Evolutionary conservation across 2,113 vertebrate species (phyloP).

Genomic region (Hypomesus transpacificus): DNA sequence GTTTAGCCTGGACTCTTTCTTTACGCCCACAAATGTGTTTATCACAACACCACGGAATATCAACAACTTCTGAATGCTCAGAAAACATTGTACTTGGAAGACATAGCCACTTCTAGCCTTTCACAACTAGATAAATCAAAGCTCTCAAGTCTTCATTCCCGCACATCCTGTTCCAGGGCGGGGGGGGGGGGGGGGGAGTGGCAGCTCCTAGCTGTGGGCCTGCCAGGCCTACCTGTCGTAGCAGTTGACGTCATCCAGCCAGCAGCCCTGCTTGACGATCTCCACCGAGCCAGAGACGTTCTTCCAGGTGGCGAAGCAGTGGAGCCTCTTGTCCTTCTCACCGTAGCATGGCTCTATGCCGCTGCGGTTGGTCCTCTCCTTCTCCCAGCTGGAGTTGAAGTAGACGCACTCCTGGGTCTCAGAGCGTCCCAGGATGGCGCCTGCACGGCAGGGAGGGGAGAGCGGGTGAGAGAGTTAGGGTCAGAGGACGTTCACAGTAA

Average conservation of each 20-base stretch:
- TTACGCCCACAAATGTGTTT: no score
- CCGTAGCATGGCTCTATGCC: conserved; percentile 88
- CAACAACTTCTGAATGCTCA: no score
- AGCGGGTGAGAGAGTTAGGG: neutral
- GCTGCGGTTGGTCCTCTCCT: conserved; percentile 91
- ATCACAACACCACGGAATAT: no score
- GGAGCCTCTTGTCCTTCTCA: conserved; percentile 90
- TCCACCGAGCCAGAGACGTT: conserved; percentile 91
- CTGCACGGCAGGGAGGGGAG: conserved; percentile 52
- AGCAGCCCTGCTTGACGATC: conserved; percentile 96
- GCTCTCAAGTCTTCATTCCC: no score
- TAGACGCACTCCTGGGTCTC: conserved; percentile 93
- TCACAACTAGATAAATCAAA: no score
- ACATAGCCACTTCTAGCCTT: no score
- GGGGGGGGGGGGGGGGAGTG: neutral
- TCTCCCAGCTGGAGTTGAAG: conserved; percentile 97
- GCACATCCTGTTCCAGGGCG: neutral
- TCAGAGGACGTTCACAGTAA: no score
- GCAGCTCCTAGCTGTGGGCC: neutral
- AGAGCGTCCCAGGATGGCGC: conserved; percentile 94
- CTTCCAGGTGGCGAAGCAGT: conserved; percentile 98
- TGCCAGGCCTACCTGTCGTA: conserved; percentile 83
- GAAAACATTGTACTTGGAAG: no score
- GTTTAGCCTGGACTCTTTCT: no score
- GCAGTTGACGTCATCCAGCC: conserved; percentile 98